Evolutionary conservation across 2,113 vertebrate genomes (phyloP).

Genomic region (Cranoglanis bouderius): DNA sequence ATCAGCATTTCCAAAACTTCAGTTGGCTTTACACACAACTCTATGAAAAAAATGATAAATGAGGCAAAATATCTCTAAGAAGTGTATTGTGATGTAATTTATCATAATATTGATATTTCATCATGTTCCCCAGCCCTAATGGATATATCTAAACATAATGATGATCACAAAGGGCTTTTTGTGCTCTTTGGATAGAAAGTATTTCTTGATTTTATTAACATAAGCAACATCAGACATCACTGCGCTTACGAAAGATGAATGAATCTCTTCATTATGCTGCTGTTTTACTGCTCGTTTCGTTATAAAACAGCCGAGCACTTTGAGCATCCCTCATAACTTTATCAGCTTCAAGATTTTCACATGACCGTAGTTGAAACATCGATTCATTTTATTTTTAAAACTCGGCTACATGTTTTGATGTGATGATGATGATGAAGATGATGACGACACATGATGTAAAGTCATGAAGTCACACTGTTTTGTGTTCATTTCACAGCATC

Average conservation of each 20-base stretch:
- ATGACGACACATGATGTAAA: not conserved
- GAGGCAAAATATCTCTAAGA: not conserved
- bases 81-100: not conserved
- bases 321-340: not conserved
- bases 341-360: not conserved
- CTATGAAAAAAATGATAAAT: not conserved
- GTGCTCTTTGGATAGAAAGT: not conserved
- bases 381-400: not conserved
- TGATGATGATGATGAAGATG: not conserved
- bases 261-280: not conserved
- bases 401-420: not conserved
- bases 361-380: not conserved
- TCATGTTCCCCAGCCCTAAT: not conserved
- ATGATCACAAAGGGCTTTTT: not conserved
- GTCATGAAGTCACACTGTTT: not conserved
- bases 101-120: not conserved
- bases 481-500: slow-evolving; percentile 38
- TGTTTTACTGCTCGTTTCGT: not conserved
- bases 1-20: not conserved
- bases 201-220: not conserved
- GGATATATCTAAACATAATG: not conserved
- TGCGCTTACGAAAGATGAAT: not conserved
- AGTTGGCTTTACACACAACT: not conserved
- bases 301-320: not conserved
- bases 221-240: not conserved